Conservation (phyloP, 2,797 vertebrate species). For the Etheostoma perlongum region DNA sequence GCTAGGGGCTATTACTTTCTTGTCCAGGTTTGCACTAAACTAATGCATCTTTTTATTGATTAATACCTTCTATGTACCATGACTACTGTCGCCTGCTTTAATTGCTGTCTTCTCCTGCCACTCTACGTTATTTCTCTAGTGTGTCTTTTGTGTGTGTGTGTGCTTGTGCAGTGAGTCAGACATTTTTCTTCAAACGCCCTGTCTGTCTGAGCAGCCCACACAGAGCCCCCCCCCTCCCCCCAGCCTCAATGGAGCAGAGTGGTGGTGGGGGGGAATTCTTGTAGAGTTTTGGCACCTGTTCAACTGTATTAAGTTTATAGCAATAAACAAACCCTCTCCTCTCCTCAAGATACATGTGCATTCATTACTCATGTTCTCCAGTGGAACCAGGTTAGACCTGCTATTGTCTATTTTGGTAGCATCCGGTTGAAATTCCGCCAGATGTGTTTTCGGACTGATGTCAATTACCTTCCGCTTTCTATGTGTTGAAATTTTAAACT, state of each 20-base stretch:
- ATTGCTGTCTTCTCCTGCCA: constrained; percentile 21
- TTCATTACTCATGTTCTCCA: constrained; percentile 19
- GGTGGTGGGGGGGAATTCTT: not conserved
- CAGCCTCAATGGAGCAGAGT: constrained; percentile 7
- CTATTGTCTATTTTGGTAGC: too few species aligned
- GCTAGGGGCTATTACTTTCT: constrained; percentile 3
- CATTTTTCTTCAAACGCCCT: constrained; percentile 41
- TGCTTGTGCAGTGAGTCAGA: constrained; percentile 47
- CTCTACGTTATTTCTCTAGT: constrained; percentile 10
- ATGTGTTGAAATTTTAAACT: too few species aligned
- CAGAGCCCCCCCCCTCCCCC: not conserved
- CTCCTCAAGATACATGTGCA: constrained; percentile 7
- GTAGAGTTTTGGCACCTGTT: constrained; percentile 28
- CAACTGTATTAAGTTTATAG: constrained; percentile 23
- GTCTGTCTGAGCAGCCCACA: constrained; percentile 53
- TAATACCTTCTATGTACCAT: constrained; percentile 3
- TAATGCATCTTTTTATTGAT: constrained; percentile 44
- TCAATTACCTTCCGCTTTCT: too few species aligned
- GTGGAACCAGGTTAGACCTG: not conserved
- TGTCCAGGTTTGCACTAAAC: not conserved
- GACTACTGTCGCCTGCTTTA: constrained; percentile 11
- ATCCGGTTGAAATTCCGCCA: too few species aligned
- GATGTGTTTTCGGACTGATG: too few species aligned
- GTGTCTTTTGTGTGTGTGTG: not conserved
- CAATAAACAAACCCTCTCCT: constrained; percentile 24